Evolutionary conservation across 2,888 invertebrate genomes (phyloP).

Genomic region (Griposia aprilina): DNA sequence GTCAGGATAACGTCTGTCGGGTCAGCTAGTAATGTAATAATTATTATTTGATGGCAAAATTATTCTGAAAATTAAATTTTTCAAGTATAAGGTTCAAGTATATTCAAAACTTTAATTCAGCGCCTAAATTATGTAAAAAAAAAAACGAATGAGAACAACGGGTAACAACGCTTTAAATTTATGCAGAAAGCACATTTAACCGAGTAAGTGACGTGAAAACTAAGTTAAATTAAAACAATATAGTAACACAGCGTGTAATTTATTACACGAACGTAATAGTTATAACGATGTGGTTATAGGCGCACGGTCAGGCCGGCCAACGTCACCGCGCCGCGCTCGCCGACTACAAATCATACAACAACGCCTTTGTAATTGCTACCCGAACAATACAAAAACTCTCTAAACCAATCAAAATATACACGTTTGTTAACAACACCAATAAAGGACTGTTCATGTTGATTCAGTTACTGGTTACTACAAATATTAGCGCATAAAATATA

Average conservation of each 20-base stretch:
- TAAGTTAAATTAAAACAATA: constrained; percentile 39
- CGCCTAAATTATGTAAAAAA: background rate
- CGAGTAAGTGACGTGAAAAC: background rate
- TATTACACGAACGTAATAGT: constrained; percentile 30
- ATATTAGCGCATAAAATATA: constrained; percentile 58
- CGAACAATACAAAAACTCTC: constrained; percentile 41
- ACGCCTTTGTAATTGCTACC: constrained; percentile 64
- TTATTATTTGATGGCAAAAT: background rate
- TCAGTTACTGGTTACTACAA: constrained; percentile 48
- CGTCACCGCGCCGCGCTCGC: constrained; percentile 11
- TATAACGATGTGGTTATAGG: constrained; percentile 61
- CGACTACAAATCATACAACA: constrained; percentile 48
- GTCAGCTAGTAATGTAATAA: background rate
- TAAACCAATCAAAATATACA: constrained; percentile 58
- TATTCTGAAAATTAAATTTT: background rate
- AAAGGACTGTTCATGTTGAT: constrained; percentile 56
- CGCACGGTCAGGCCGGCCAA: constrained; percentile 27
- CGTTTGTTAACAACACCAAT: constrained; percentile 53
- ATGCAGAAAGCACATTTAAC: constrained; percentile 9
- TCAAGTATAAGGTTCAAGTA: too few relatives aligned
- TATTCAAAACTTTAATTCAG: too few relatives aligned
- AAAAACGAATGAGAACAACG: background rate
- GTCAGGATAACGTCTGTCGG: background rate
- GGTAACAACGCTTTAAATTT: background rate
- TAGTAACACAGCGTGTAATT: constrained; percentile 27